These are phyloP conservation scores for Drosophila ohnishii DNA, from an alignment of 1,140 invertebrate species.

Conservation along the genomic window DNA sequence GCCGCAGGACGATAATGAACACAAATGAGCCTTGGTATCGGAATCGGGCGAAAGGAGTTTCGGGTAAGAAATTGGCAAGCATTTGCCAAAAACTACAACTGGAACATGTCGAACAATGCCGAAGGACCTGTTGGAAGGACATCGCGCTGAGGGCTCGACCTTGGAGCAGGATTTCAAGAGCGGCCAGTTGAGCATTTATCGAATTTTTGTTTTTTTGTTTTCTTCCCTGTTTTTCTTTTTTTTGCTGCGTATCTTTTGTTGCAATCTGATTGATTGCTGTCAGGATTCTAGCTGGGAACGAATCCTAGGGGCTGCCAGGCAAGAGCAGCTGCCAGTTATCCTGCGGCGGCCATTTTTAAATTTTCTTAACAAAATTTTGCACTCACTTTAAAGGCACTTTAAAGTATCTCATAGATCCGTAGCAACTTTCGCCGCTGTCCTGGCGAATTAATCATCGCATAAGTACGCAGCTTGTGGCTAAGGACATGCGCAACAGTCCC, in stretches of 20 bases:
- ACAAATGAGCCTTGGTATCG: slow-evolving; percentile 65
- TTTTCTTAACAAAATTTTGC: slow-evolving; percentile 32
- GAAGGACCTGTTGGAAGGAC: slow-evolving; percentile 64
- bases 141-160: slow-evolving; percentile 47
- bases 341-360: slow-evolving; percentile 58
- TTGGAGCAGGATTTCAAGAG: slow-evolving; percentile 60
- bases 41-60: slow-evolving; percentile 67
- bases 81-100: slow-evolving; percentile 68
- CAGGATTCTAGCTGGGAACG: slow-evolving; percentile 55
- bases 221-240: slow-evolving; percentile 25
- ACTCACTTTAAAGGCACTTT: slow-evolving; percentile 46
- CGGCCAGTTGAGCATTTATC: slow-evolving; percentile 56
- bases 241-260: slow-evolving; percentile 66
- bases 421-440: slow-evolving; percentile 64
- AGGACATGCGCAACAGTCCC: slow-evolving; percentile 77
- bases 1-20: slow-evolving; percentile 79
- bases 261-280: slow-evolving; percentile 80
- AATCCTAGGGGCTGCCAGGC: slow-evolving; percentile 39
- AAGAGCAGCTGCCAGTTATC: slow-evolving; percentile 33
- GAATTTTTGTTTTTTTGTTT: slow-evolving; percentile 55
- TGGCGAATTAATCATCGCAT: slow-evolving; percentile 64
- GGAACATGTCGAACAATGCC: slow-evolving; percentile 61
- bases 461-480: slow-evolving; percentile 62
- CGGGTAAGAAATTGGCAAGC: slow-evolving; percentile 66
- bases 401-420: slow-evolving; percentile 47